Conservation (phyloP, 2,797 vertebrate species). For the Garrulus glandarius region DNA sequence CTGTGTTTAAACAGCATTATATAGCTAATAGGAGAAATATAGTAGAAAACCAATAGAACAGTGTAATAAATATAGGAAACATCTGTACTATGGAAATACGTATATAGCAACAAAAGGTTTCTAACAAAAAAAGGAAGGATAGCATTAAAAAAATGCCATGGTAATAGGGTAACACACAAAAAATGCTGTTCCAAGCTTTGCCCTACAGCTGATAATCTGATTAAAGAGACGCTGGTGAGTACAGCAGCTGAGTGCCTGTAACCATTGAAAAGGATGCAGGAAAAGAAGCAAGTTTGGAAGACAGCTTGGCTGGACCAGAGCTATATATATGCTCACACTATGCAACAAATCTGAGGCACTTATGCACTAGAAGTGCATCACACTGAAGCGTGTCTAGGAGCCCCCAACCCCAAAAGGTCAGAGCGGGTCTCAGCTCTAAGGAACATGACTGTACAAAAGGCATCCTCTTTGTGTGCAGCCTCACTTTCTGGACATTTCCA, state of each 20-base stretch:
- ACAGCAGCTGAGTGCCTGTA: neutral
- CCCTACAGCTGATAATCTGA: neutral
- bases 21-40: neutral
- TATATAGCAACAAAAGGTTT: neutral
- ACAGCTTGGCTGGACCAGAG: neutral
- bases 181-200: neutral
- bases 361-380: neutral
- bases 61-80: neutral
- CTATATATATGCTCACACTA: neutral
- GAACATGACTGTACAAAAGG: neutral
- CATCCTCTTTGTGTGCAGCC: neutral
- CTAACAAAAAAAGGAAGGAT: neutral
- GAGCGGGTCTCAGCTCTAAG: neutral
- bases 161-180: neutral
- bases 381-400: rapidly evolving
- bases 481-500: neutral
- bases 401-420: rapidly evolving
- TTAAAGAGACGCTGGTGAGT: neutral
- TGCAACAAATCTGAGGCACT: neutral
- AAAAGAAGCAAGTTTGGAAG: neutral
- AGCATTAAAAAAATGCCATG: neutral
- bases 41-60: neutral
- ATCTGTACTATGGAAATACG: neutral
- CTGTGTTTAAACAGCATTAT: neutral
- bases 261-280: neutral